Percentiles rank a stretch among this genome's conserved stretches.
Conservation (phyloP, 2,113 vertebrate genomes). For the Macrotis lagotis region DNA sequence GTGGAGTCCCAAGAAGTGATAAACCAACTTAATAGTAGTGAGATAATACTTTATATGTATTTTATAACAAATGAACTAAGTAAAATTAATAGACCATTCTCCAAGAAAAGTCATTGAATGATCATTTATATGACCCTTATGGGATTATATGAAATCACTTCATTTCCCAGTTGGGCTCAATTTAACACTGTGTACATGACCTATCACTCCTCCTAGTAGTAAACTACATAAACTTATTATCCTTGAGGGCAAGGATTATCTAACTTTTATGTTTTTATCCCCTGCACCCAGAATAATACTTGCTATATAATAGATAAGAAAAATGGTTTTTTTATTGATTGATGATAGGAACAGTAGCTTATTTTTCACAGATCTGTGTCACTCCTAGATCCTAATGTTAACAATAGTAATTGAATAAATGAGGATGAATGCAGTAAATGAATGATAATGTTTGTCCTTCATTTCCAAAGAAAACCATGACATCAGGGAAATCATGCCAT, state of each 20-base stretch:
- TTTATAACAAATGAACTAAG: conserved; percentile 83
- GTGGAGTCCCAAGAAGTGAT: conserved; percentile 53
- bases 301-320: accelerated
- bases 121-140: conserved; percentile 16
- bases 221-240: not conserved
- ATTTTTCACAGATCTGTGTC: not conserved
- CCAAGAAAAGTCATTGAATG: conserved; percentile 41
- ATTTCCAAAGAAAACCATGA: too few relatives aligned
- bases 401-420: not conserved
- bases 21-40: conserved; percentile 63
- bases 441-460: not conserved
- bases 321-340: not conserved
- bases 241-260: accelerated
- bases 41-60: conserved; percentile 76
- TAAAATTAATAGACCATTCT: conserved; percentile 67
- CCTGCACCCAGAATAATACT: accelerated
- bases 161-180: not conserved
- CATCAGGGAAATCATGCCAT: too few relatives aligned
- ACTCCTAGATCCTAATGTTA: not conserved
- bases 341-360: not conserved
- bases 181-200: not conserved
- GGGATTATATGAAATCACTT: accelerated
- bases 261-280: too few relatives aligned
- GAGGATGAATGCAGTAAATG: too few relatives aligned
- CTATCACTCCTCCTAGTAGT: not conserved